These are phyloP conservation scores for Festucalex cinctus DNA, from an alignment of 2,113 vertebrate species.

Conservation along the genomic window DNA sequence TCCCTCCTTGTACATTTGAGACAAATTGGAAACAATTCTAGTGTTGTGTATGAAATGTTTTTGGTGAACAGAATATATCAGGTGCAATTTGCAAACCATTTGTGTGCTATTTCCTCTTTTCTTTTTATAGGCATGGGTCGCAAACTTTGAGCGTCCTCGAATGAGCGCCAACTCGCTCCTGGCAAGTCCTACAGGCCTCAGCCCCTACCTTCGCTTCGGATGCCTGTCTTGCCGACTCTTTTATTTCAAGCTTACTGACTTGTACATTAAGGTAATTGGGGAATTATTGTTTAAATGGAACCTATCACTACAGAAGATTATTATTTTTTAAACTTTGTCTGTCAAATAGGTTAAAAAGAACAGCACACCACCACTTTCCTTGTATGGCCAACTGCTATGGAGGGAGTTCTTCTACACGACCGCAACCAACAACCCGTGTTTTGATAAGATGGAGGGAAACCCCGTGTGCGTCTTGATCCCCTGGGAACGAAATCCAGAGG, in stretches of 20 bases:
- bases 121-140: constrained; percentile 86
- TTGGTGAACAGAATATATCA: neutral
- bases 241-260: constrained; percentile 92
- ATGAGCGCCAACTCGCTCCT: constrained; percentile 94
- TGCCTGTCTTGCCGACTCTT: constrained; percentile 93
- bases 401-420: constrained; percentile 96
- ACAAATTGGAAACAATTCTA: neutral
- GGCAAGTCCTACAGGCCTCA: constrained; percentile 90
- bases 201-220: constrained; percentile 92
- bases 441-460: constrained; percentile 98
- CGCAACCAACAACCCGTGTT: constrained; percentile 90
- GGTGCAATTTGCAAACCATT: neutral
- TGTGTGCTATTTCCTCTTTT: too few relatives aligned
- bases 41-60: neutral
- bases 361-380: constrained; percentile 85
- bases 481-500: constrained; percentile 92
- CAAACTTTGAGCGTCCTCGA: constrained; percentile 90
- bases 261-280: constrained; percentile 87
- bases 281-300: neutral
- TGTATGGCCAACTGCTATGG: constrained; percentile 93
- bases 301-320: neutral
- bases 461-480: constrained; percentile 95
- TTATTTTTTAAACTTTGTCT: neutral
- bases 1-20: neutral
- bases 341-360: constrained; percentile 86